Conservation (phyloP, 30 jellyfish, hydroid and myxozoan genomes). For the Morbakka virulenta region DNA sequence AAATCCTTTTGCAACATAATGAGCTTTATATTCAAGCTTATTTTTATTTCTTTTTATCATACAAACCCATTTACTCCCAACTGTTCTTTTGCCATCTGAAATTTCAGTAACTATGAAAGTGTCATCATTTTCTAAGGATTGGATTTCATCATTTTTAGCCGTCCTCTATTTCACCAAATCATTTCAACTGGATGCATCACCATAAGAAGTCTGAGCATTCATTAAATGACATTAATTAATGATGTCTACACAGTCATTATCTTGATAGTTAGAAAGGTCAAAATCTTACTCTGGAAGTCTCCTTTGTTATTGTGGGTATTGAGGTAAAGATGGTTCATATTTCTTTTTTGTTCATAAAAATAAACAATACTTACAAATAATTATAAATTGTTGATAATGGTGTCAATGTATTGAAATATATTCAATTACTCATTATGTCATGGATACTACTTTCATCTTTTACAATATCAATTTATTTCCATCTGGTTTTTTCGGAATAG, state of each 20-base stretch:
- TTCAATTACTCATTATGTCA: no score
- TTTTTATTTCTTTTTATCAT: background rate
- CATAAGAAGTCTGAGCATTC: background rate
- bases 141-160: background rate
- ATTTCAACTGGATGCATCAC: background rate
- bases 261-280: background rate
- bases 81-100: background rate
- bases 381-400: no score
- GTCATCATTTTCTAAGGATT: background rate
- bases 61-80: background rate
- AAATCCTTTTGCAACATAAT: background rate
- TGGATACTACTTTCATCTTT: no score
- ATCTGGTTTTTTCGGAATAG: no score
- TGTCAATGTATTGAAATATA: no score
- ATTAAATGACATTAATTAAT: background rate
- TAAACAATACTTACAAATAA: no score
- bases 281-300: background rate
- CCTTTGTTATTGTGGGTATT: background rate
- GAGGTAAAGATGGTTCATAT: background rate
- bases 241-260: background rate
- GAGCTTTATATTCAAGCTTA: background rate
- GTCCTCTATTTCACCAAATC: background rate
- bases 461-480: no score
- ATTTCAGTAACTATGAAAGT: background rate
- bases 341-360: background rate